Base-by-base conservation (phyloP, 2,888 invertebrate genomes). In the Agelastica alni region DNA sequence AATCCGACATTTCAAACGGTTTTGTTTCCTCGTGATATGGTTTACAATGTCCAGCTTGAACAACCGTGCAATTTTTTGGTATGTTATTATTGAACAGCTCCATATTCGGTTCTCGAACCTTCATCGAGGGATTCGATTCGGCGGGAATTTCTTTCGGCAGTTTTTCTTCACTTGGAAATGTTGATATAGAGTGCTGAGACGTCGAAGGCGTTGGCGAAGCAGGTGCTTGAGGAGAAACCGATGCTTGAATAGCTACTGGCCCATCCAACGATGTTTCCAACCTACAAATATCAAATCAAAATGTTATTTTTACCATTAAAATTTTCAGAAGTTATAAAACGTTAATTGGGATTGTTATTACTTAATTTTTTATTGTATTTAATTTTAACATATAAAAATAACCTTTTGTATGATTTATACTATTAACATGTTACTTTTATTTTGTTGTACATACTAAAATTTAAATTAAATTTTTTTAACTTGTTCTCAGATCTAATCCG, bases 1-100 rank as follows among this genome's bases (percentile, higher is more conserved):
- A 96, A 77, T 97, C 97, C 0, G 95, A 89, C 92, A 96, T 95
- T 81, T 96, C 96, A 78, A 96, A 97, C 2, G 96, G 96, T 74
- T 97, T 97, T 0, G 93, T 92, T 51, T 93, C 91, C 79, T 97
- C 96, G 69, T 92, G 85, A 72, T 93, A 93, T 0, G 93, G 93
- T 75, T 92, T 92, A 79, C 90, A 93, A 67, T 90, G 91, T 26
- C 93, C 93, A 60, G 91, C 89, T 70, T 92, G 90, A 22, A 94
- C 90, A 0, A 94, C 83, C 1, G 91, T 93, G 71, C 91, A 83
- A 72, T 90, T 91, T 71, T 88, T 88, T 0, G 91, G 89, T 4
- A 91, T 89, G 67, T 90, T 91, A 64, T 83, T 71, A 63, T 83
- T 71, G 53, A 76, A 75, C 34, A 76, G 59, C 58, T 77, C 76